Evolutionary conservation across 2,888 invertebrate species (phyloP).

Genomic region (Epinotia demarniana): DNA sequence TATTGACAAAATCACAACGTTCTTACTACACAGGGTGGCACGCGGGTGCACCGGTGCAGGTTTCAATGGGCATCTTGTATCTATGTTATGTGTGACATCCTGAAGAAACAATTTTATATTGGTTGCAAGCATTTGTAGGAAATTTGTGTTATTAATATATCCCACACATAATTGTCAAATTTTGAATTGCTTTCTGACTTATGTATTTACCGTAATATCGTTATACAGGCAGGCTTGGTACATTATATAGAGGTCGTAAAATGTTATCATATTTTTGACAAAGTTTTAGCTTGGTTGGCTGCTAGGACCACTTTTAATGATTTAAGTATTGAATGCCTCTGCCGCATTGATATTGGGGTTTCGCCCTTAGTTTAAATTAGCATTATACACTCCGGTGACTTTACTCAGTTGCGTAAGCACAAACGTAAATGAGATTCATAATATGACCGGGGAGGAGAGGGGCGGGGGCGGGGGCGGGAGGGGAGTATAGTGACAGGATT

Average conservation of each 20-base stretch:
- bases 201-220: too few relatives aligned
- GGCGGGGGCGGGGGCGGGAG: constrained; percentile 56
- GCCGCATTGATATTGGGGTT: not conserved
- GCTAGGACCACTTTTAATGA: not conserved
- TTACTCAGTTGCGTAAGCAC: constrained; percentile 80
- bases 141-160: too few relatives aligned
- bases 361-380: constrained; percentile 68
- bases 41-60: not conserved
- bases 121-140: too few relatives aligned
- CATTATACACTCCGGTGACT: constrained; percentile 73
- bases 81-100: too few relatives aligned
- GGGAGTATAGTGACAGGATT: constrained; percentile 79
- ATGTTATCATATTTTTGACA: too few relatives aligned
- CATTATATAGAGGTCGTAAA: too few relatives aligned
- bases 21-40: not conserved
- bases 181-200: too few relatives aligned
- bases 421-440: constrained; percentile 81
- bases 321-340: not conserved
- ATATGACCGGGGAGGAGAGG: constrained; percentile 58
- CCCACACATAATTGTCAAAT: too few relatives aligned
- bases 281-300: not conserved
- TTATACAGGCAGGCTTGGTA: too few relatives aligned
- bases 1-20: not conserved
- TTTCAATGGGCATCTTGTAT: not conserved
- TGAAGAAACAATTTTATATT: too few relatives aligned